Evolutionary conservation across 2,113 vertebrate genomes (phyloP), one percentile per base, ranked within the genome.

Genomic region (Porphyrio hochstetteri): DNA sequence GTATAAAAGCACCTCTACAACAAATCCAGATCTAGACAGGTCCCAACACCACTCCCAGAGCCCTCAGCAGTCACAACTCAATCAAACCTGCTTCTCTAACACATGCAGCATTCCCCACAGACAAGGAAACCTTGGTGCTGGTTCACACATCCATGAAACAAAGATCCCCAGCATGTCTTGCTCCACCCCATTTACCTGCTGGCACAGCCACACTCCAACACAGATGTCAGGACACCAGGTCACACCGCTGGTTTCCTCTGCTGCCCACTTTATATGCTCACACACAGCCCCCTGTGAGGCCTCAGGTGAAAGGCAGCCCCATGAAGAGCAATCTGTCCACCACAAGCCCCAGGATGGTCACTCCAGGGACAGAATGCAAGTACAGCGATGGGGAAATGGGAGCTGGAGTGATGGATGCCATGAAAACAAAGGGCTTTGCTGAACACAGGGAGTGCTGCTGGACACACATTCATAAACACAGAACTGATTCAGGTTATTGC

Each of bases 381-480:
- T 2, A 0, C 1, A 1, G 17, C 0, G 0, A 53, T 2, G 23
- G 27, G 19, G 38, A 81, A 74, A 52, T 5, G 17, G 21, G 65
- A 67, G 57, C 14, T 17, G 36, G 21, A 84, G 40, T 29, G 78
- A 93, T 0, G 13, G 23, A 38, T 2, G 7, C 1, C 1, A 28
- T 7, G n/a, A 57, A 48, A 81, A 69, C 38, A 72, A 80, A 63
- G 7, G n/a, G 52, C 16, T 50, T 81, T 31, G 38, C 55, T 35
- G n/a, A 25, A 80, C 69, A 33, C 68, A 70, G 27, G 0, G 0
- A 64, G 23, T 64, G 33, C 71, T 76, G 23, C 4, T 50, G 64
- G 33, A 44, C 38, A 38, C 1, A 7, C 46, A 25, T 46, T 61
- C 46, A 18, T 16, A 52, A 86, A 75, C 70, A 44, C 4, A 2